Conservation (phyloP, 2,797 vertebrate genomes). For the Periophthalmus magnuspinnatus region DNA sequence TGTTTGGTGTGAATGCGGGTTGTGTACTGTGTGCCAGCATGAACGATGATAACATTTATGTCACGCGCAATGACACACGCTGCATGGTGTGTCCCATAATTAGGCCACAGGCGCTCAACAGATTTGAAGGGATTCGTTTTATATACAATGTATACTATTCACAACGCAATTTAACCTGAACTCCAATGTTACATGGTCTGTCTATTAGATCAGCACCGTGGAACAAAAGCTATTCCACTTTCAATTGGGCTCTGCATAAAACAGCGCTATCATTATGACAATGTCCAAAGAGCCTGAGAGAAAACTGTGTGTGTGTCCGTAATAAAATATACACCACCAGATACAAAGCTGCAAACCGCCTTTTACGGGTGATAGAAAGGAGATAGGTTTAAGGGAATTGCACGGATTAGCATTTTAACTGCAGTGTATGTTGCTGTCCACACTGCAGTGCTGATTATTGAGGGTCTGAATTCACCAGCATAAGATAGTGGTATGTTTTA, state of each 20-base stretch:
- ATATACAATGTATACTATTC: conserved; percentile 40
- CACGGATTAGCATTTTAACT: conserved; percentile 67
- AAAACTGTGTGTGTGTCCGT: conserved; percentile 49
- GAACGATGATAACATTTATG: conserved; percentile 11
- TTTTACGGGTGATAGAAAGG: conserved; percentile 52
- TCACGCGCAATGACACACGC: conserved; percentile 17
- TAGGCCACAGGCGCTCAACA: conserved; percentile 27
- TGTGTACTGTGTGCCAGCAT: conserved; percentile 19
- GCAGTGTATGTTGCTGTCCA: conserved; percentile 42
- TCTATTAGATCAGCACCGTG: conserved; percentile 51
- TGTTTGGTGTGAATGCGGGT: conserved; percentile 20
- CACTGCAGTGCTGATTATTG: conserved; percentile 52
- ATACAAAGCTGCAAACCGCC: conserved; percentile 50
- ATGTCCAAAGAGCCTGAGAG: conserved; percentile 54
- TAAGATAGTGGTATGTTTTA: conserved; percentile 29
- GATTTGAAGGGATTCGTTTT: conserved; percentile 26
- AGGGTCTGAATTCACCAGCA: conserved; percentile 42
- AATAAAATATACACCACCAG: conserved; percentile 62
- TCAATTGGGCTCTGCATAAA: conserved; percentile 52
- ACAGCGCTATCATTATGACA: conserved; percentile 53
- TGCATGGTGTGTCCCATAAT: conserved; percentile 24
- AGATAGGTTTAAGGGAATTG: conserved; percentile 66
- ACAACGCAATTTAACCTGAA: conserved; percentile 28
- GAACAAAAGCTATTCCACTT: conserved; percentile 53
- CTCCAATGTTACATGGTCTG: conserved; percentile 45